Evolutionary conservation across 1,140 invertebrate species (phyloP).

Genomic region (Caerostris extrusa): DNA sequence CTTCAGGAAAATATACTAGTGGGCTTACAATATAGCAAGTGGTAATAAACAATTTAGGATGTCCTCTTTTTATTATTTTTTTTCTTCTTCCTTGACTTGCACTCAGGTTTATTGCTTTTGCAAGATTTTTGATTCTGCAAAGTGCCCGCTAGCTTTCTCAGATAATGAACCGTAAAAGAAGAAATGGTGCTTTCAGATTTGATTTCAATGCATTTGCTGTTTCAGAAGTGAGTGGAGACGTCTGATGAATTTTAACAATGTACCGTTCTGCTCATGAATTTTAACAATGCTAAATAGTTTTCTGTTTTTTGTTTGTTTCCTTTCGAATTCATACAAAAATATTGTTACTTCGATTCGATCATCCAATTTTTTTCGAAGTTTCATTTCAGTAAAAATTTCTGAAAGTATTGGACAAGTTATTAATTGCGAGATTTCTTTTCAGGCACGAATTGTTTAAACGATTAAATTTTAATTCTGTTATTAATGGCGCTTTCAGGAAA

Average conservation of each 20-base stretch:
- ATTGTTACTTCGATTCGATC: no score
- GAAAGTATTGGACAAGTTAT: no score
- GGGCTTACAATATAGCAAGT: background rate
- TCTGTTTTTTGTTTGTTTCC: background rate
- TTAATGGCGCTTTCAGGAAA: no score
- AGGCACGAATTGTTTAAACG: no score
- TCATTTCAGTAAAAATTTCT: no score
- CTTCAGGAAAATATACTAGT: slow-evolving; percentile 24
- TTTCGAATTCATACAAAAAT: background rate
- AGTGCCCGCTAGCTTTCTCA: slow-evolving; percentile 46
- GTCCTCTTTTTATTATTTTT: slow-evolving; percentile 4
- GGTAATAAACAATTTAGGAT: slow-evolving; percentile 25
- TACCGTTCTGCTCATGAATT: background rate
- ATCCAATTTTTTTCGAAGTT: no score
- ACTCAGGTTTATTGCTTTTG: background rate
- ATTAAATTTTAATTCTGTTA: no score
- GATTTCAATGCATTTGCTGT: slow-evolving; percentile 12
- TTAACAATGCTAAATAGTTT: background rate
- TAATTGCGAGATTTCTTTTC: no score
- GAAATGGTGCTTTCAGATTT: background rate
- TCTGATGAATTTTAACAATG: slow-evolving; percentile 32
- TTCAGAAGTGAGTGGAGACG: background rate
- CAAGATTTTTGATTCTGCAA: slow-evolving; percentile 56
- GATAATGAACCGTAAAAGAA: background rate
- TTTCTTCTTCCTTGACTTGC: background rate